Evolutionary conservation across 2,888 invertebrate species (phyloP).

Genomic region (Melipona beecheii): DNA sequence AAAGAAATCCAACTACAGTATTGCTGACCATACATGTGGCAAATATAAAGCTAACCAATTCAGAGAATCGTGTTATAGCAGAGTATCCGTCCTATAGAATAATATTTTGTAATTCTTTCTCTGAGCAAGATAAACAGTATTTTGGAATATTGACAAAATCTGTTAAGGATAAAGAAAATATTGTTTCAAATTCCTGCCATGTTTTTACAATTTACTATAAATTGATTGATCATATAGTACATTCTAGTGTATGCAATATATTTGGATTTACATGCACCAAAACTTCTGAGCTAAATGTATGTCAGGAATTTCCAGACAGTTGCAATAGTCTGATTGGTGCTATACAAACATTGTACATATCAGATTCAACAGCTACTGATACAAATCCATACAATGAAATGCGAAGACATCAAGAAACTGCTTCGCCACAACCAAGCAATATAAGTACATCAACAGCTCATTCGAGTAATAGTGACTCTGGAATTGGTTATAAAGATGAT

Average conservation of each 20-base stretch:
- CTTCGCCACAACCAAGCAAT: conserved; percentile 93
- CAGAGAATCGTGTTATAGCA: conserved; percentile 91
- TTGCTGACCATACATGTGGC: conserved; percentile 93
- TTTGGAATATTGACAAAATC: conserved; percentile 97
- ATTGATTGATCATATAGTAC: conserved; percentile 92
- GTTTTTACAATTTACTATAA: conserved; percentile 97
- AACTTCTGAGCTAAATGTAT: conserved; percentile 91
- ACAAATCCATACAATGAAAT: conserved; percentile 74
- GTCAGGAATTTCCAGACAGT: conserved; percentile 95
- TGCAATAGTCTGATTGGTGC: conserved; percentile 88
- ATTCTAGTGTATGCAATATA: conserved; percentile 91
- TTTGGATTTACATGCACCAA: conserved; percentile 94
- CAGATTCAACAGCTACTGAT: conserved; percentile 78
- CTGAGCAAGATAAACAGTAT: conserved; percentile 95
- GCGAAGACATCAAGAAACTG: conserved; percentile 75
- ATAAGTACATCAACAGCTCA: conserved; percentile 92
- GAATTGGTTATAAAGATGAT: conserved; percentile 96
- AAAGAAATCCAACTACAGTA: conserved; percentile 93
- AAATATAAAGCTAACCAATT: conserved; percentile 91
- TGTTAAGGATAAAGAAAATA: conserved; percentile 85
- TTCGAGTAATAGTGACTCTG: conserved; percentile 97
- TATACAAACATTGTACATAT: conserved; percentile 86
- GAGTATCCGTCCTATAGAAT: conserved; percentile 94
- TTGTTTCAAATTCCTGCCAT: conserved; percentile 95
- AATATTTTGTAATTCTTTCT: conserved; percentile 94